A percentile compares a stretch with the other conserved stretches of the same genome.
These are phyloP conservation scores for Drosophila micromelanica DNA, from an alignment of 1,140 invertebrate genomes.

Conservation along the genomic window DNA sequence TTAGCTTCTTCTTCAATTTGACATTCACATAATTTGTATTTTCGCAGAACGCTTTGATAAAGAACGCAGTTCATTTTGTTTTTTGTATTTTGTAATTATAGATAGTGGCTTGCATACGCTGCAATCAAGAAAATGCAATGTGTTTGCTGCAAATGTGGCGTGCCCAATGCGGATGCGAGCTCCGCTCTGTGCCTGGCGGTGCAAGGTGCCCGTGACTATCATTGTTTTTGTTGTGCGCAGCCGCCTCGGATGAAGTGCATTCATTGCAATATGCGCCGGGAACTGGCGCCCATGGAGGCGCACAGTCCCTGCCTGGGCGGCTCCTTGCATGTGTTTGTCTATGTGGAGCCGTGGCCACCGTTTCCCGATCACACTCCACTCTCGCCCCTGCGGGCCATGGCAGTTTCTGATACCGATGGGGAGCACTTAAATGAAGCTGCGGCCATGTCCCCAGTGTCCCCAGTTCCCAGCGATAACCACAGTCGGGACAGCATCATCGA, in stretches of 20 bases:
- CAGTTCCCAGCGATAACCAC: neutral
- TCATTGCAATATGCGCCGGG: slow-evolving; percentile 23
- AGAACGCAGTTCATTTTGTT: too few species aligned
- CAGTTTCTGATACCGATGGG: neutral
- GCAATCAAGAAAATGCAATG: slow-evolving; percentile 1
- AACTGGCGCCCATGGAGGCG: neutral
- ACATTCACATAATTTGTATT: neutral
- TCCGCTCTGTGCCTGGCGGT: neutral
- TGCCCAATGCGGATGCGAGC: neutral
- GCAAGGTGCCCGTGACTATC: neutral
- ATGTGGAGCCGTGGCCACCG: slow-evolving; percentile 33
- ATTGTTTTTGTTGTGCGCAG: slow-evolving; percentile 46
- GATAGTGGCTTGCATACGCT: too few species aligned
- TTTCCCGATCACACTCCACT: slow-evolving; percentile 14
- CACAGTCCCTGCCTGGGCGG: slow-evolving; percentile 12
- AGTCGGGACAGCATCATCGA: neutral
- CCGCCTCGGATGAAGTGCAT: slow-evolving; percentile 40
- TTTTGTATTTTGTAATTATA: neutral
- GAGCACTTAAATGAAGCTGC: neutral
- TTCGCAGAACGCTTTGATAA: neutral
- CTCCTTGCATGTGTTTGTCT: slow-evolving; percentile 28
- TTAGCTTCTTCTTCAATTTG: neutral
- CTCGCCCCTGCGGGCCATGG: neutral
- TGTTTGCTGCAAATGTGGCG: slow-evolving; percentile 38
- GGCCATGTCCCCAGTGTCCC: neutral